Evolutionary conservation across 1,140 invertebrate species (phyloP).

Genomic region (Neomicropteryx cornuta): DNA sequence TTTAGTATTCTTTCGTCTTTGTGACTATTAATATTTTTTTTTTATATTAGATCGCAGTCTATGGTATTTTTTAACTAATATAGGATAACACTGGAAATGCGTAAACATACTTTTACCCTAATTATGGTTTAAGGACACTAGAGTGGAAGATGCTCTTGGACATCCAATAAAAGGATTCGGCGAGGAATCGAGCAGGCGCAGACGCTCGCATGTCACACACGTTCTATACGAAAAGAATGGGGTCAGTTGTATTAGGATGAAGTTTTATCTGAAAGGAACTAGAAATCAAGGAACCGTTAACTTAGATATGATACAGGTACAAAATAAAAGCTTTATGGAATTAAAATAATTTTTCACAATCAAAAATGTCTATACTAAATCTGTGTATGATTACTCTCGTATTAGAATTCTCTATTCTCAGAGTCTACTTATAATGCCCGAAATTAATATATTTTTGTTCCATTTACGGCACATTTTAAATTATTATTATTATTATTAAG

Average conservation of each 20-base stretch:
- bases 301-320: constrained; percentile 76
- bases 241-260: constrained; percentile 69
- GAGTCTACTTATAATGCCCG: neutral
- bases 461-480: too few relatives aligned
- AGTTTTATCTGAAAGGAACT: constrained; percentile 79
- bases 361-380: neutral
- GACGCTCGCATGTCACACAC: constrained; percentile 62
- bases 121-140: constrained; percentile 39
- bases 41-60: too few relatives aligned
- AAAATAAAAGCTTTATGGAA: constrained; percentile 9
- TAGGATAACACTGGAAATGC: too few relatives aligned
- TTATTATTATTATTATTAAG: too few relatives aligned
- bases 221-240: constrained; percentile 62
- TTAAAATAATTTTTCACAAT: constrained; percentile 7
- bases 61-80: too few relatives aligned
- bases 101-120: too few relatives aligned
- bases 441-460: neutral
- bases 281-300: constrained; percentile 70
- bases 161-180: constrained; percentile 81
- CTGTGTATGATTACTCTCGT: neutral
- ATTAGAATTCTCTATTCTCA: neutral
- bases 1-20: too few relatives aligned
- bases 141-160: constrained; percentile 65
- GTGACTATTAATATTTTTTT: too few relatives aligned
- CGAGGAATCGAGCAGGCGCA: constrained; percentile 67